These are phyloP conservation scores for Ciconia boyciana DNA, from an alignment of 2,113 vertebrate genomes.

Conservation along the genomic window DNA sequence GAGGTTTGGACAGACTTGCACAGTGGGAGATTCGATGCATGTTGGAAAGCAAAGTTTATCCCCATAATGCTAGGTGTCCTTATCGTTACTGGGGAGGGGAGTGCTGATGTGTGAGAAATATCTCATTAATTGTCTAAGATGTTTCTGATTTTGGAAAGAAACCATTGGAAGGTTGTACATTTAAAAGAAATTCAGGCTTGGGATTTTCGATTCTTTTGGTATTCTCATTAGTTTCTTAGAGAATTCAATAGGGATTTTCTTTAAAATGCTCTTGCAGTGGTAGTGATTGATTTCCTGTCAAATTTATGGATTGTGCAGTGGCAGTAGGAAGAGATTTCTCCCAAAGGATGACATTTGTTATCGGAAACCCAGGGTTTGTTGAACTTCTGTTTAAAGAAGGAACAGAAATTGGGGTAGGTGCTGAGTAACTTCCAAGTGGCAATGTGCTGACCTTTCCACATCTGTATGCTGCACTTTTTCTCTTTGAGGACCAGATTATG, in stretches of 20 bases:
- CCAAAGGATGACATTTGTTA: conserved; percentile 22
- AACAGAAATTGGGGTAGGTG: background rate
- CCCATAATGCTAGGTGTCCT: background rate
- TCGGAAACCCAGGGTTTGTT: background rate
- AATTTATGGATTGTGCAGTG: conserved; percentile 20
- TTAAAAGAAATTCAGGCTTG: background rate
- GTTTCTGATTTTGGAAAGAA: background rate
- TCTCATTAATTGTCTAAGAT: background rate
- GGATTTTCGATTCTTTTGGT: background rate
- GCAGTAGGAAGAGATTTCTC: conserved; percentile 28
- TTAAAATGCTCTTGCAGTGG: conserved; percentile 30
- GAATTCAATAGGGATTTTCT: conserved; percentile 21
- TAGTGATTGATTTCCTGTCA: conserved; percentile 55
- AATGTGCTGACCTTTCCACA: background rate
- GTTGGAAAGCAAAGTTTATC: background rate
- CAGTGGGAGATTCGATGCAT: background rate
- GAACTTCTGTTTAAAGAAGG: conserved; percentile 15
- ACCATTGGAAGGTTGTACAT: background rate
- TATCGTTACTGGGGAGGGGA: background rate
- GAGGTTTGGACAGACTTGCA: background rate
- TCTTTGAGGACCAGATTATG: background rate
- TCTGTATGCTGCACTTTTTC: background rate
- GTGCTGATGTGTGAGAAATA: background rate
- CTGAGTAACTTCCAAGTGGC: background rate
- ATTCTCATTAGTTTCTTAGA: background rate